phyloP scores from a whole-genome alignment of 2,797 vertebrate species.

The Pipistrellus pipistrellus region DNA sequence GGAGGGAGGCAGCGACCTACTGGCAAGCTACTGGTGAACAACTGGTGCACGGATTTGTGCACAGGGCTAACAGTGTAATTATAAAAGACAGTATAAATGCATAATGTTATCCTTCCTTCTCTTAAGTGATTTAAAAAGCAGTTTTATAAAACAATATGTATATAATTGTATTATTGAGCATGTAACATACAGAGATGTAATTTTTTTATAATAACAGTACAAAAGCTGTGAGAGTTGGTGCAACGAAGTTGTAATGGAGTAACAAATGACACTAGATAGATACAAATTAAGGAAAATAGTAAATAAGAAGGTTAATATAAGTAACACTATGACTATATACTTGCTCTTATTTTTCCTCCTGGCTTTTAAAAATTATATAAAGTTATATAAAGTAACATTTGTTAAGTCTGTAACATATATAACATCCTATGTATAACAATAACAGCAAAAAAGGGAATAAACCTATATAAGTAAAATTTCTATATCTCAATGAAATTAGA shows the following conservation, averaged over 20 bases:
- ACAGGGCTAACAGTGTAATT: not conserved
- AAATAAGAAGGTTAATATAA: not conserved
- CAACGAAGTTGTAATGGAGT: not conserved
- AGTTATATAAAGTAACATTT: not conserved
- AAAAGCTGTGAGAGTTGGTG: not conserved
- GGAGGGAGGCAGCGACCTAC: too few relatives aligned
- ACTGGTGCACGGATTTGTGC: too few relatives aligned
- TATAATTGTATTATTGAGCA: not conserved
- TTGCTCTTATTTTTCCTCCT: not conserved
- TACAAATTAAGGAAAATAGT: not conserved
- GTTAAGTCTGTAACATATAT: not conserved
- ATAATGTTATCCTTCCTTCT: not conserved
- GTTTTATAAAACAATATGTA: slow-evolving; percentile 27
- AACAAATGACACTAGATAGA: not conserved
- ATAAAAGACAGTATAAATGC: not conserved
- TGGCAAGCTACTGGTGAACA: too few relatives aligned
- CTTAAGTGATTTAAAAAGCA: slow-evolving; percentile 46
- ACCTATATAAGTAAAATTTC: not conserved
- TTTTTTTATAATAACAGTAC: not conserved
- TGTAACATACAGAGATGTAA: not conserved
- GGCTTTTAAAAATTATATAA: not conserved
- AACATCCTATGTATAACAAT: slow-evolving; percentile 39
- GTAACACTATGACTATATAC: not conserved
- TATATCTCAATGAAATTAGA: not conserved
- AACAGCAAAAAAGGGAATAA: not conserved